Base-by-base conservation (phyloP, 2,797 vertebrate species). In the Aplochiton taeniatus region DNA sequence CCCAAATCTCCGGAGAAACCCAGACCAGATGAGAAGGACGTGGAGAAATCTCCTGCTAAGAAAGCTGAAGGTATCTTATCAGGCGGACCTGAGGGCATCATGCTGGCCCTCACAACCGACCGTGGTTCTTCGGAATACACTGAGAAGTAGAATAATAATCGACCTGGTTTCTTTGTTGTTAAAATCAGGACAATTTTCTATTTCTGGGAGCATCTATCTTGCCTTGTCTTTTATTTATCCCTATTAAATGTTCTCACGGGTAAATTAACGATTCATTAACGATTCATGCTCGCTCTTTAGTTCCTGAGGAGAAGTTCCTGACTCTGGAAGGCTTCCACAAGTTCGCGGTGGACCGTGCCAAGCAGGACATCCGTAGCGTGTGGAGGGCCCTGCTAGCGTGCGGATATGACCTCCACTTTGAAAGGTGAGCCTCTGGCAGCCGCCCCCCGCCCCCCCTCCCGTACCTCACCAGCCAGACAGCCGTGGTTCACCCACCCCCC, bases 301-400 rank as follows among this genome's bases (percentile, higher is more conserved):
- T 94, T 72, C 92, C 95, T 12, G 98, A 99, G 78, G 98, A 99
- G 85, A 99, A 95, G 76, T 99, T 92, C 72, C 83, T 99, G 85
- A 99, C 96, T 0, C 88, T 99, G 81, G 98, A 99, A 67, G 98
- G 98, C 20, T 99, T 99, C 73, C 96, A 98, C 74, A 95, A 94
- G 55, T 99, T 99, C 68, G 93, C 96, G 4, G 88, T 98, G 41
- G 98, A 99, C 70, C 92, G 97, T 18, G 95, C 96, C 63, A 99
- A 98, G 73, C 98, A 98, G 86, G 98, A 99, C 80, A 95, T 98
- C 81, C 96, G 96, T 0, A 98, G 96, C 0, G 93, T 99, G 69
- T 99, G 98, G 98, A 93, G 98, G 80, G 96, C 96, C 1, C 95
- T 99, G 76, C 79, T 99, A 72, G 94, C 96, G 58, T 98, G 98